These are phyloP conservation scores for Diaphora mendica DNA, from an alignment of 2,888 invertebrate genomes.

Conservation along the genomic window DNA sequence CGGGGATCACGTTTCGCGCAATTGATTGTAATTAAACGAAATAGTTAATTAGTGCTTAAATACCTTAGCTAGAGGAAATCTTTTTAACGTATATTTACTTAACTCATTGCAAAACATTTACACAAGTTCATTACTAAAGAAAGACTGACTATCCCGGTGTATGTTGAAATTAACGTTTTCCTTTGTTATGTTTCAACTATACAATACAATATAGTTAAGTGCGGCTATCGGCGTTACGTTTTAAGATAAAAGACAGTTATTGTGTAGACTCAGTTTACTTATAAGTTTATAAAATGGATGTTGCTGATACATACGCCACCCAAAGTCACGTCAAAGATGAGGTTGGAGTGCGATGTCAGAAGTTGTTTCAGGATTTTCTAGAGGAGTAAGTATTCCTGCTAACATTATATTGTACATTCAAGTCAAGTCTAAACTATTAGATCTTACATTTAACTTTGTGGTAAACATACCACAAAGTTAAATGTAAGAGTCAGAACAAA, in stretches of 20 bases:
- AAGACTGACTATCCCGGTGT: background rate
- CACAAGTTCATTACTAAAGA: constrained; percentile 1
- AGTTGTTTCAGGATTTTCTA: constrained; percentile 97
- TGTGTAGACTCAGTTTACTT: constrained; percentile 21
- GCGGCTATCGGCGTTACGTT: background rate
- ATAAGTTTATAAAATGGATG: constrained; percentile 86
- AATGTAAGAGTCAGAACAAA: too few species aligned
- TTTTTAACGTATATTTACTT: background rate
- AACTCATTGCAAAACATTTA: background rate
- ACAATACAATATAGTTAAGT: constrained; percentile 1
- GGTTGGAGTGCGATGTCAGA: constrained; percentile 97
- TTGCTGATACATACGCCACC: constrained; percentile 91
- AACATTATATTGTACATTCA: background rate
- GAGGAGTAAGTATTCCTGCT: constrained; percentile 91
- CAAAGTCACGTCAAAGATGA: constrained; percentile 94
- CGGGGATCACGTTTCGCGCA: constrained; percentile 15
- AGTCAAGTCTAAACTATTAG: background rate
- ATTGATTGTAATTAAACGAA: constrained; percentile 1
- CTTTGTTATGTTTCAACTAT: constrained; percentile 8
- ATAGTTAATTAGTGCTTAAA: background rate
- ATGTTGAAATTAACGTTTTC: constrained; percentile 2
- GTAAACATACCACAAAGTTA: too few species aligned
- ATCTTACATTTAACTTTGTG: background rate
- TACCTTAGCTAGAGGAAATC: background rate
- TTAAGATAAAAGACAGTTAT: constrained; percentile 4